Percentiles rank a stretch among this genome's conserved stretches.
phyloP scores from a whole-genome alignment of 2,797 vertebrate genomes.

The Vespertilio murinus region DNA sequence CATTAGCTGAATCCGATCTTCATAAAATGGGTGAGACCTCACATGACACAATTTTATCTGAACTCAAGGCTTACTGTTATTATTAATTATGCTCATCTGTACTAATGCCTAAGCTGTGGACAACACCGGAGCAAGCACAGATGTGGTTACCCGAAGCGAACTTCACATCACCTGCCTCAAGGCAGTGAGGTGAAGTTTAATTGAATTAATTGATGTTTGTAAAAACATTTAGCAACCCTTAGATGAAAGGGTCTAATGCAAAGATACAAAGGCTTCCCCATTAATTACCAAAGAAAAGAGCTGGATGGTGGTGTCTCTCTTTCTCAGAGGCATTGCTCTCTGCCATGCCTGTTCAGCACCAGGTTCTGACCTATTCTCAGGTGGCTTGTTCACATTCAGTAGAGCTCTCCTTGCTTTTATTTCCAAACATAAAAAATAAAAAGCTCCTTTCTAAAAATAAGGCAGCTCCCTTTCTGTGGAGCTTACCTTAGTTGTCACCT shows the following conservation, averaged over 20 bases:
- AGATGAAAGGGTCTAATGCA: slow-evolving; percentile 62
- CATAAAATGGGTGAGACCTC: not conserved
- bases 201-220: slow-evolving; percentile 70
- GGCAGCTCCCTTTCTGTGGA: not conserved
- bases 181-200: slow-evolving; percentile 55
- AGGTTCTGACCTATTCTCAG: not conserved
- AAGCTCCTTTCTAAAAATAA: not conserved
- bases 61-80: not conserved
- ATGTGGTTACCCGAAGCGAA: slow-evolving; percentile 36
- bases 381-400: not conserved
- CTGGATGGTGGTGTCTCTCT: not conserved
- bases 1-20: not conserved
- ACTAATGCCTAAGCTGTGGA: not conserved
- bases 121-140: not conserved
- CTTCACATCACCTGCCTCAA: slow-evolving; percentile 44
- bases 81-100: slow-evolving; percentile 21
- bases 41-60: not conserved
- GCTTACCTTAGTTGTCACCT: not conserved
- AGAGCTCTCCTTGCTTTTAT: not conserved
- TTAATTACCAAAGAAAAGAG: slow-evolving; percentile 65
- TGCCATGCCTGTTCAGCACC: not conserved
- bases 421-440: slow-evolving; percentile 37
- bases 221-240: slow-evolving; percentile 61
- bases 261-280: not conserved
- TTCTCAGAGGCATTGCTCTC: not conserved